Conservation (phyloP, 2,113 vertebrate genomes). For the Apodemus sylvaticus region DNA sequence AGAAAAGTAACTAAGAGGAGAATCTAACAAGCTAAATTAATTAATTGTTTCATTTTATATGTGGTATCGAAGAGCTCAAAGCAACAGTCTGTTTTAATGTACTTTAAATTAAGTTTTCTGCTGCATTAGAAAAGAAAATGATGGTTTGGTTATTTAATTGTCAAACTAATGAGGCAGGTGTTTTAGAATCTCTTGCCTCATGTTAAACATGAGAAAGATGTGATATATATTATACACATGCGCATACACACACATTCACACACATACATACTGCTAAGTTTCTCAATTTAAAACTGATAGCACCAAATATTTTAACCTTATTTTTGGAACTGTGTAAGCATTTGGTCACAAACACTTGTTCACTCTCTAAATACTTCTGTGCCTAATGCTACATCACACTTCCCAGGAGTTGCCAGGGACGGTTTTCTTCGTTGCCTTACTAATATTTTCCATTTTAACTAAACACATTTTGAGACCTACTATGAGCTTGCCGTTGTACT, state of each 20-base stretch:
- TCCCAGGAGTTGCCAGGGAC: not conserved
- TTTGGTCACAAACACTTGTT: not conserved
- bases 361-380: not conserved
- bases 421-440: not conserved
- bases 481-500: not conserved
- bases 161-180: not conserved
- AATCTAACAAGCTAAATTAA: not conserved
- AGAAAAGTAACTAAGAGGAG: not conserved
- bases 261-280: not conserved
- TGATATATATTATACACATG: not conserved
- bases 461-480: not conserved
- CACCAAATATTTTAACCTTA: not conserved
- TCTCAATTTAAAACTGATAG: not conserved
- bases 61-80: not conserved
- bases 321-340: not conserved
- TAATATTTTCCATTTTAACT: not conserved
- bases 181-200: not conserved
- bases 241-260: too few relatives aligned
- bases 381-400: fast-evolving
- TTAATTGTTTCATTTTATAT: not conserved
- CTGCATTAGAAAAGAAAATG: not conserved
- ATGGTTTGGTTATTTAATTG: not conserved
- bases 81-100: not conserved
- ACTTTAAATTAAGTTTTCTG: conserved; percentile 8
- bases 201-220: not conserved